These are phyloP conservation scores for Selenia dentaria DNA, from an alignment of 2,888 invertebrate genomes.

Conservation along the genomic window DNA sequence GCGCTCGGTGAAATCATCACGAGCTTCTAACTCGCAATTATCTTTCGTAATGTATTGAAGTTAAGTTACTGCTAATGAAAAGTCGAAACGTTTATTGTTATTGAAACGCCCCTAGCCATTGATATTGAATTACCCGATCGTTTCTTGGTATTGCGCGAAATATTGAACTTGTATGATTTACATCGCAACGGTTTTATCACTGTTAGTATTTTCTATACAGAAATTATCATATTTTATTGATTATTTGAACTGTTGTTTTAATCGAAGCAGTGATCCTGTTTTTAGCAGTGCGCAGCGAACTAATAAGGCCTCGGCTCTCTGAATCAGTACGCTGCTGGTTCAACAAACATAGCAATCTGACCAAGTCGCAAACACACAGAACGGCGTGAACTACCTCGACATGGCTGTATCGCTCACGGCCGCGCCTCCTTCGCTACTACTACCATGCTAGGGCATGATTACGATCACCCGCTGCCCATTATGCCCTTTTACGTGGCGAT, in stretches of 20 bases:
- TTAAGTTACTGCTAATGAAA: conserved; percentile 78
- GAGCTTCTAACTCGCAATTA: conserved; percentile 43
- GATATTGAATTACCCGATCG: conserved; percentile 45
- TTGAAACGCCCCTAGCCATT: conserved; percentile 52
- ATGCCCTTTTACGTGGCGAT: conserved; percentile 68
- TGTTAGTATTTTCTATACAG: conserved; percentile 9
- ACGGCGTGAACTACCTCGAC: conserved; percentile 13
- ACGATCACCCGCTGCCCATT: conserved; percentile 60
- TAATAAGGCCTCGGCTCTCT: conserved; percentile 60
- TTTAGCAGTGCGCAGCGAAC: conserved; percentile 49
- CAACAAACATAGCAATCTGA: conserved; percentile 58
- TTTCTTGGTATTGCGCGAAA: conserved; percentile 24
- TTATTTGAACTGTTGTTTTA: conserved; percentile 55
- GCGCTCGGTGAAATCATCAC: conserved; percentile 40
- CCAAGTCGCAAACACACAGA: conserved; percentile 54
- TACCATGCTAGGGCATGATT: conserved; percentile 46
- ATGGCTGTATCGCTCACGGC: too few relatives aligned
- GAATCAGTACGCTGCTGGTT: conserved; percentile 71
- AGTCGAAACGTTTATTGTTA: conserved; percentile 62
- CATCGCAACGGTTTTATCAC: conserved; percentile 8
- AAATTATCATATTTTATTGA: too few relatives aligned
- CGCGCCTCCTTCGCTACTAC: not conserved
- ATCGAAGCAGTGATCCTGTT: conserved; percentile 45
- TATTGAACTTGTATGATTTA: conserved; percentile 18
- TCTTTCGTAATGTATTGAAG: conserved; percentile 48